Base-by-base conservation (phyloP, 1,140 invertebrate species). In the Drosophila athabasca region DNA sequence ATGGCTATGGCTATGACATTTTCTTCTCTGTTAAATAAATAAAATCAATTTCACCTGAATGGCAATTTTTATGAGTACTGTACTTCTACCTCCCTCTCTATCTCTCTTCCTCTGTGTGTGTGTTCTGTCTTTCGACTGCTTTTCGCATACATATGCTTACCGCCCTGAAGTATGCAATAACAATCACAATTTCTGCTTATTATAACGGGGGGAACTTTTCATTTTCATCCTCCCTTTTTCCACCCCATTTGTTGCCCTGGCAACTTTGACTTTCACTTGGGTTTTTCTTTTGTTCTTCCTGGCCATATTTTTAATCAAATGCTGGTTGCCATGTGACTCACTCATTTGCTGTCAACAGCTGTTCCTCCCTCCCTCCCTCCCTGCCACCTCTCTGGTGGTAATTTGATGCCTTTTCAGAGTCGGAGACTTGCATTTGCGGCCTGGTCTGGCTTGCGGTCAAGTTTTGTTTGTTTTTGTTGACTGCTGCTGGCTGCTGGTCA, bases 1-100 rank as follows among this genome's bases (percentile, higher is more conserved):
- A 19, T 19, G 17, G 17, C 17, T 19, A 19, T 19, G 17, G 17
- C 17, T 19, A 19, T 19, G 17, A 19, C 0, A 19, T 19, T 19
- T 19, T 52, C 58, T 49, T 85, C 71, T 66, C 62, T 88, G 55
- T 53, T 87, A 69, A 87, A 87, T 87, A 87, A 87, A 82, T 87
- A 87, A 87, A 87, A 88, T 87, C 83, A 87, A 79, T 87, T 87
- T 85, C 46, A 77, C 53, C 69, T 68, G 22, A 60, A 61, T 54
- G 70, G 57, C 69, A 52, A 59, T 72, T 65, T 24, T 2, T 24
- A 2, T 24, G 22, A 4, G 22, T 24, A 24, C 22, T 24, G 22
- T 24, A 24, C 24, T 26, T 1, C 4, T 1, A 19, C 17, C 24
- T 26, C 24, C 5, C 24, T 5, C 24, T 26, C 24, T 26, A 2